Evolutionary conservation across 1,140 invertebrate genomes (phyloP), one percentile per base, ranked within the genome.

Genomic region (Limonius californicus): DNA sequence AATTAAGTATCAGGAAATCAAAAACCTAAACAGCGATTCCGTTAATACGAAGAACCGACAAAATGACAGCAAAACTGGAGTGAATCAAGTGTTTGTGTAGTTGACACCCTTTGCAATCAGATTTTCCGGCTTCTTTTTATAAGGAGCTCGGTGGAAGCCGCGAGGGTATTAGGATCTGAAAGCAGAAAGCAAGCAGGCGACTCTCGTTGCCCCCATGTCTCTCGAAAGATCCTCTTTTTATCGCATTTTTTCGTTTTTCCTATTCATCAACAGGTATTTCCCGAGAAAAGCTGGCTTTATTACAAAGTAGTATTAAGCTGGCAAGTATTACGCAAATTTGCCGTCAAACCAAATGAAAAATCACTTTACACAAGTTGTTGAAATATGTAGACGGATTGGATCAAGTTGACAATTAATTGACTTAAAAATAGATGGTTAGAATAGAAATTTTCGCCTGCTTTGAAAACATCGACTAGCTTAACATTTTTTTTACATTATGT

Each of bases 51-150:
- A 66, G 64, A 68, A 53, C 64, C 59, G 57, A 57, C 56, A 61
- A 70, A 70, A 70, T 70, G 66, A 70, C 63, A 65, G 62, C 43
- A 61, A 68, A 61, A 67, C 65, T 66, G 65, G 62, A 65, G 66
- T 65, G 66, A 68, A 66, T 68, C 59, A 65, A 69, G 68, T 69
- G 69, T 69, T 68, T 69, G 69, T 71, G 68, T 62, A 66, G 68
- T 69, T 71, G 69, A 71, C 65, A 71, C 69, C 69, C 68, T 67
- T 68, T 68, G 64, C 66, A 71, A 69, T 62, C 32, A 66, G 68
- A 68, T 71, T 71, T 68, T 55, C 55, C 66, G 54, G 60, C 60
- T 42, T 58, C 64, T 67, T 67, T 67, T 63, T 54, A 63, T 57
- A 60, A 65, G 61, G 53, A 62, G 61, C 27, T 32, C 27, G 4